These are phyloP conservation scores for Gordius sp. DNA, from an alignment of 2,888 invertebrate species.

Conservation along the genomic window DNA sequence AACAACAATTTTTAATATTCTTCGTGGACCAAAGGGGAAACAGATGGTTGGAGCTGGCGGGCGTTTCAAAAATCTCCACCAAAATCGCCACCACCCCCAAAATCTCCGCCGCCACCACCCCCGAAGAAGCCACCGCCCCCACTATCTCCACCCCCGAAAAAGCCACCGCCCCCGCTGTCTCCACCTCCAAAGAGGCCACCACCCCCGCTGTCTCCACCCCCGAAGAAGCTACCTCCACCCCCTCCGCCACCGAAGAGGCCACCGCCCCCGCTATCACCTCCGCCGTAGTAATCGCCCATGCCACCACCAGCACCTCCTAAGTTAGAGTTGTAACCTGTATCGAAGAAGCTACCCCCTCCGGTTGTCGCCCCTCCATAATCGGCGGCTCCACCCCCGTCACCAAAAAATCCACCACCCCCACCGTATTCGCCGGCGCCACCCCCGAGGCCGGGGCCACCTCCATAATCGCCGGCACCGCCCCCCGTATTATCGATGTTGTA, in stretches of 20 bases:
- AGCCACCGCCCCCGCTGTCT: slow-evolving; percentile 45
- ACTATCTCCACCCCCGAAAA: slow-evolving; percentile 30
- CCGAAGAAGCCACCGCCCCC: slow-evolving; percentile 19
- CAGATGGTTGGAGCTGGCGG: too few species aligned
- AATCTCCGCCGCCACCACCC: slow-evolving; percentile 19
- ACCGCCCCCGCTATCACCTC: slow-evolving; percentile 27
- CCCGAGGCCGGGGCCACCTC: background rate
- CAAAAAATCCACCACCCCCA: background rate
- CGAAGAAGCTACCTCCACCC: slow-evolving; percentile 20
- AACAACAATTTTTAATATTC: too few species aligned
- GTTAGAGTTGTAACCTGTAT: background rate
- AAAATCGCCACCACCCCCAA: slow-evolving; percentile 18
- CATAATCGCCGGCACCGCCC: background rate
- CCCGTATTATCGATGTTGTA: background rate
- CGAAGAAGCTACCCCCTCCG: too few species aligned
- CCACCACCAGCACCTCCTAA: slow-evolving; percentile 17
- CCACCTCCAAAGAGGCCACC: slow-evolving; percentile 30
- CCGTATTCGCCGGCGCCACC: slow-evolving; percentile 1
- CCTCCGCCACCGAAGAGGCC: slow-evolving; percentile 29
- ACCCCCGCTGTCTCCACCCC: slow-evolving; percentile 32
- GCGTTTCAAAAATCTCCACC: too few species aligned
- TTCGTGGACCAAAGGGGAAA: too few species aligned
- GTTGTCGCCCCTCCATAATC: too few species aligned
- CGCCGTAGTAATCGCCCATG: slow-evolving; percentile 21
- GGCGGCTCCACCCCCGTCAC: background rate